Evolutionary conservation across 2,888 invertebrate genomes (phyloP), one percentile per base, ranked within the genome.

Genomic region (Iphiclides podalirius): DNA sequence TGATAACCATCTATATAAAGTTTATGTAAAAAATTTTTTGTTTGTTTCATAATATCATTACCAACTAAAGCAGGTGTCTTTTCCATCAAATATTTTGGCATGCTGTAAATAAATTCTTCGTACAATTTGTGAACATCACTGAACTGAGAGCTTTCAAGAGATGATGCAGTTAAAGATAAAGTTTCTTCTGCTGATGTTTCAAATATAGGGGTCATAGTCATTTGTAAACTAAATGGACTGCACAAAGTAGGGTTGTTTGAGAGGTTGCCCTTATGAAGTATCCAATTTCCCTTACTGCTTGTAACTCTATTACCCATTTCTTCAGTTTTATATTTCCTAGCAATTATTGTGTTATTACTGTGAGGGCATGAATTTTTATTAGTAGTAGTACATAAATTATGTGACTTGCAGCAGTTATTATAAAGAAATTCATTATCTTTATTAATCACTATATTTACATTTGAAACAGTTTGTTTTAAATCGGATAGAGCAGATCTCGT

Each of bases 91-190:
- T 71, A 69, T 9, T 53, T 52, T 11, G 79, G 70, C 15, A 80
- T 67, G 43, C 72, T 63, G 36, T 70, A 58, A 61, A 79, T 72
- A 55, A 81, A 71, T 33, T 76, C 67, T 55, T 73, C 63, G 59
- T 77, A 81, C 4, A 72, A 54, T 48, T 59, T 59, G 47, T 68
- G 59, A 34, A 55, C 57, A 41, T 58, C 49, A 37, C 60, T 59
- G 39, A 57, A 59, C 9, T 57, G 50, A 31, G 61, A 52, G 26
- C 56, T 61, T 13, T 37, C 31, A 1, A 31, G 0, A 13, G 60
- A 51, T 4, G 61, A 59, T 9, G 47, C 35, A 55, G 52, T 12
- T 37, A 31, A 37, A 16, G 37, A 2, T 34, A 34, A 39, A 20
- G 49, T 40, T 36, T 53, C 51, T 4, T 4, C 20, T 4, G 20